Conservation (phyloP, 37 sponge, comb jelly and placozoan genomes). For the Mnemiopsis leidyi region DNA sequence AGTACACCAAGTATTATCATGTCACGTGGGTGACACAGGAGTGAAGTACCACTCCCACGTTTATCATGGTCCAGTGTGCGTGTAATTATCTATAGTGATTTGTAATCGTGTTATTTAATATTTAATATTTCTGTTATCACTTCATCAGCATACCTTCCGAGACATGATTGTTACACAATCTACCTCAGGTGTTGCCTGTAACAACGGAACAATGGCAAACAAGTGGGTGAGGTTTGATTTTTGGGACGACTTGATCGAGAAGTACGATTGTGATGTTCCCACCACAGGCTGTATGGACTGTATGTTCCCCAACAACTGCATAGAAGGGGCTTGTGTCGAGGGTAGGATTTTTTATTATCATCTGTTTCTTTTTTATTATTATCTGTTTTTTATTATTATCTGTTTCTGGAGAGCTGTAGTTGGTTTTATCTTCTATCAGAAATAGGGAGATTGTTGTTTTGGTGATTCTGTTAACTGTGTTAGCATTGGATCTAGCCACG, state of each 20-base stretch:
- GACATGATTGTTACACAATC: not conserved
- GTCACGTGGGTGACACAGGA: too few relatives aligned
- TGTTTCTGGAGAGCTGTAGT: too few relatives aligned
- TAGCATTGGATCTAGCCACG: too few relatives aligned
- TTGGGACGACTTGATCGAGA: not conserved
- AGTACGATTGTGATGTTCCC: not conserved
- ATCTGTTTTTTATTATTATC: too few relatives aligned
- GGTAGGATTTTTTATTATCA: too few relatives aligned
- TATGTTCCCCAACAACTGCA: conserved; percentile 48
- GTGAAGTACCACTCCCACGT: too few relatives aligned
- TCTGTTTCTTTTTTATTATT: too few relatives aligned
- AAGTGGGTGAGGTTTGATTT: conserved; percentile 37
- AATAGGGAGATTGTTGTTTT: too few relatives aligned
- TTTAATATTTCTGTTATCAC: not conserved
- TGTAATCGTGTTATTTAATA: not conserved
- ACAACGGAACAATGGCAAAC: conserved; percentile 28
- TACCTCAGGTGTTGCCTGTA: not conserved
- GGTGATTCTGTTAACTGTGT: too few relatives aligned
- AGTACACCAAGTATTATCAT: too few relatives aligned
- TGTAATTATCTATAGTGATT: not conserved
- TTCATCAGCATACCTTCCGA: not conserved
- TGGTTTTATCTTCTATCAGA: too few relatives aligned
- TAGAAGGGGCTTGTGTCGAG: not conserved
- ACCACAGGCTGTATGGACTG: conserved; percentile 50
- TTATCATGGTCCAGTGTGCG: too few relatives aligned